Base-by-base conservation (phyloP, 1,140 invertebrate genomes). In the Lineus longissimus region DNA sequence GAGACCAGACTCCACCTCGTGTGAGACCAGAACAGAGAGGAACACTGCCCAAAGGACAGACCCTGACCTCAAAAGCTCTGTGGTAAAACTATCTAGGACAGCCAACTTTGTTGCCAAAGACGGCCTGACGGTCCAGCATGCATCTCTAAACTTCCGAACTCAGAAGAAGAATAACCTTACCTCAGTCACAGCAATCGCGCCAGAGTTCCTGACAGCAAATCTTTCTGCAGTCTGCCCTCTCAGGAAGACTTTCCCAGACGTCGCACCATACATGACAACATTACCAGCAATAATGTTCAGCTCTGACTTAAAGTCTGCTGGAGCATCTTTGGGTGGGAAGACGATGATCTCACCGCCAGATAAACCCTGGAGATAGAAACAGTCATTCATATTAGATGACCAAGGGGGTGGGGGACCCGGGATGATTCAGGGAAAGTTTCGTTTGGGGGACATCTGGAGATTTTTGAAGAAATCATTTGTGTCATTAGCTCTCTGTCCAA, bases 211-310 rank as follows among this genome's bases (percentile, higher is more conserved):
- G 17, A 99, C 97, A 80, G 93, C 95, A 83, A 99, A 99, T 55
- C 97, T 87, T 83, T 99, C 97, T 6, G 95, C 95, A 15, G 94
- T 95, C 70, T 97, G 94, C 59, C 97, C 97, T 51, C 96, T 85
- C 86, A 99, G 95, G 80, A 92, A 98, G 6, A 94, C 95, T 68
- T 87, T 90, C 19, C 97, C 97, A 29, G 88, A 88, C 11, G 96
- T 98, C 15, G 96, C 97, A 60, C 97, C 97, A 78, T 99, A 99
- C 47, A 99, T 82, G 68, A 95, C 97, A 4, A 98, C 97, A 82
- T 99, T 99, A 31, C 97, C 97, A 36, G 95, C 95, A 68, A 99
- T 95, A 1, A 98, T 93, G 78, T 99, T 99, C 2, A 92, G 85
- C 66, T 96, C 92, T 1, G 95, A 96, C 70, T 91, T 88, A 74